Base-by-base conservation (phyloP, 2,113 vertebrate species). In the Sinocyclocheilus anophthalmus region DNA sequence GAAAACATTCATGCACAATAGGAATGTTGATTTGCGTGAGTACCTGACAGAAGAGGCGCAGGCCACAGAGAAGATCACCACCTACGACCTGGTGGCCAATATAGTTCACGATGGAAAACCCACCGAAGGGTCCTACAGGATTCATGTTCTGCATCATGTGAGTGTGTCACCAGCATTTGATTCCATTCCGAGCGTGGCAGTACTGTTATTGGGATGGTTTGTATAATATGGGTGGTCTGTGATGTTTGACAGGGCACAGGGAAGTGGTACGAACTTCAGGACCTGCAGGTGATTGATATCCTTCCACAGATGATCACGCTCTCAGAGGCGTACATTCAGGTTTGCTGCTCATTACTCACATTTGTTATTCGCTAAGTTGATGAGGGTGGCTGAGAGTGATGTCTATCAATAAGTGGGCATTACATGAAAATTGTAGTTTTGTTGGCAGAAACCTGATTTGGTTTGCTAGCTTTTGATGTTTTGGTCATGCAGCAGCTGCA, bases 211-310 rank as follows among this genome's bases (percentile, higher is more conserved):
- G n/a, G n/a, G 16, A 57, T 33, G 37, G 9, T 0, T 24, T 69
- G 12, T 4, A 0, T 45, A 33, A 81, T 39, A 3, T 45, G 50
- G 8, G 50, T 67, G 37, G 57, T 81, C 4, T 77, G 33, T 88
- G 5, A 16, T 86, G 30, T 89, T 87, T 84, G 6, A 86, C 93
- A 99, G 98, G 98, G 98, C 22, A 99, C 98, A 0, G 98, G 97
- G 20, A 99, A 99, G 92, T 99, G 98, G 98, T 99, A 99, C 1
- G 98, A 99, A 91, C 95, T 99, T 90, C 98, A 99, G 88, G 98
- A 99, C 90, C 94, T 99, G 83, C 98, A 99, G 91, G 98, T 99
- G 88, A 98, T 95, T 0, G 98, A 99, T 91, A 99, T 99, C 87
- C 93, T 99, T 53, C 98, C 98, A 0, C 98, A 99, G 94, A 99